These are phyloP conservation scores for Orbicella faveolata DNA, from an alignment of 64 coral and sea anemone genomes.

Conservation along the genomic window DNA sequence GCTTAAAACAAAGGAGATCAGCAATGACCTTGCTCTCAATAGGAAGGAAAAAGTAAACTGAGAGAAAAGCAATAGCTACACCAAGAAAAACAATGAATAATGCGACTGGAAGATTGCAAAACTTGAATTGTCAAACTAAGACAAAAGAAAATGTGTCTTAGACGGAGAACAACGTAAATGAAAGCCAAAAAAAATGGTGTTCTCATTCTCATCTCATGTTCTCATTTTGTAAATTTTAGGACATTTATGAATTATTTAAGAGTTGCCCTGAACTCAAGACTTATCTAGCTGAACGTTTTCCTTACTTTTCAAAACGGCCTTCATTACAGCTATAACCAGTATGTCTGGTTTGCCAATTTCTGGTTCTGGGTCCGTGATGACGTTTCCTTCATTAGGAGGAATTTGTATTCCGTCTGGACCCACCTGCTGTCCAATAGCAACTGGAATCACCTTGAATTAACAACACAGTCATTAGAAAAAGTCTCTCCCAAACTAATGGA, in stretches of 20 bases:
- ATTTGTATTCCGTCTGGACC: conserved; percentile 27
- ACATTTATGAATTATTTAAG: too few species aligned
- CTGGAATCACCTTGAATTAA: conserved; percentile 38
- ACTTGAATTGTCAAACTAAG: too few species aligned
- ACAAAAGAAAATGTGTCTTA: too few species aligned
- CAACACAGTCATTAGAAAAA: background rate
- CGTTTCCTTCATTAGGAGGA: background rate
- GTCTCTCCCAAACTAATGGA: background rate
- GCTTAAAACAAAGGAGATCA: background rate
- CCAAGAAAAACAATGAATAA: too few species aligned
- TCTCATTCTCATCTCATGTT: too few species aligned
- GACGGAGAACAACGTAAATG: background rate
- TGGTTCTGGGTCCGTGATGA: background rate
- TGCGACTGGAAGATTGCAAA: too few species aligned
- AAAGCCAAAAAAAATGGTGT: background rate
- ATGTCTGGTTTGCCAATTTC: conserved; percentile 1
- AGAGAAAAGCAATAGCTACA: background rate
- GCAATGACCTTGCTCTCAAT: background rate
- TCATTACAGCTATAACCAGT: background rate
- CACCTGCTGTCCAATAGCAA: conserved; percentile 56
- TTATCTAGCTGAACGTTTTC: background rate
- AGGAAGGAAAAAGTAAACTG: background rate
- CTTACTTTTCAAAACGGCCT: background rate
- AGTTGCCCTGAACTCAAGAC: too few species aligned
- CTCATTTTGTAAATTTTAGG: too few species aligned